phyloP scores from a whole-genome alignment of 2,888 invertebrate genomes.

The Drosophila stalkeri region DNA sequence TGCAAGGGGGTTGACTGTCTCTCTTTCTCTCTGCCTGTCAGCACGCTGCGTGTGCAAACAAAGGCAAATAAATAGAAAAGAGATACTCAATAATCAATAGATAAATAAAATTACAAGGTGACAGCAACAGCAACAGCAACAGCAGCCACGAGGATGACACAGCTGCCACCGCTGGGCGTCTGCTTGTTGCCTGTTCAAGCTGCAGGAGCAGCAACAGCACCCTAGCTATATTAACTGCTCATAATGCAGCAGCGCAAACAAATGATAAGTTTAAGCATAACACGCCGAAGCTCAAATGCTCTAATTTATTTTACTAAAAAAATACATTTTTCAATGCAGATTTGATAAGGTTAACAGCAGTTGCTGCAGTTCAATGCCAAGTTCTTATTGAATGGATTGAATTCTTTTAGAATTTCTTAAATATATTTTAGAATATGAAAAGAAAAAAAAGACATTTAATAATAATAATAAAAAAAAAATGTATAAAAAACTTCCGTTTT shows the following conservation, averaged over 20 bases:
- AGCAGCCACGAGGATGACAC: constrained; percentile 55
- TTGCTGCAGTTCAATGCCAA: too few species aligned
- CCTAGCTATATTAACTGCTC: constrained; percentile 69
- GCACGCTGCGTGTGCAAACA: constrained; percentile 76
- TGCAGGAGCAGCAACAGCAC: constrained; percentile 61
- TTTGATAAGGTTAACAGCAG: too few species aligned
- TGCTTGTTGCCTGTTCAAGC: constrained; percentile 50
- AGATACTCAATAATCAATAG: constrained; percentile 84
- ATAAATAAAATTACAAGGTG: constrained; percentile 82
- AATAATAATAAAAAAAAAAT: too few species aligned
- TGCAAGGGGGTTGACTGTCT: background rate
- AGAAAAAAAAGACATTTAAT: too few species aligned
- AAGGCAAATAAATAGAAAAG: constrained; percentile 75
- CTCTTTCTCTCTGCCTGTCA: constrained; percentile 56
- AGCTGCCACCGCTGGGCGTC: constrained; percentile 48
- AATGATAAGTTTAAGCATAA: background rate
- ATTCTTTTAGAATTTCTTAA: too few species aligned
- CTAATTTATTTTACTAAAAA: constrained; percentile 4
- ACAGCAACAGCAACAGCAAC: constrained; percentile 65
- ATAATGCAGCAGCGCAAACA: constrained; percentile 66
- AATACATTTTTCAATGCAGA: too few species aligned
- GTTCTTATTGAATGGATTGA: too few species aligned
- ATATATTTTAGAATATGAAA: too few species aligned
- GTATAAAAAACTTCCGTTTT: too few species aligned
- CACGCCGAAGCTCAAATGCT: constrained; percentile 27